Evolutionary conservation across 2,888 invertebrate genomes (phyloP).

Genomic region (Callyntrura guangdongensis): DNA sequence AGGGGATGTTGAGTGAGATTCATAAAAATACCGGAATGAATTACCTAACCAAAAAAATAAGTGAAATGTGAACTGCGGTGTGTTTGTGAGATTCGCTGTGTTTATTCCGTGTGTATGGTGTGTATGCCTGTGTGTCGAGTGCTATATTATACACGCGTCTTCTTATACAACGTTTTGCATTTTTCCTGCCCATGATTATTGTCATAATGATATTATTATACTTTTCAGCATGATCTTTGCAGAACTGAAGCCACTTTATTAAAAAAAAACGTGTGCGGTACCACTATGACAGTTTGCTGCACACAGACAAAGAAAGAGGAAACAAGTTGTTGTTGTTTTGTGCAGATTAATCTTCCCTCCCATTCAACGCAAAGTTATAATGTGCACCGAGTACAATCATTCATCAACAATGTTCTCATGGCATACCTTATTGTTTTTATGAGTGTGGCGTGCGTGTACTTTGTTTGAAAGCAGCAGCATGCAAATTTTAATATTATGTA

Average conservation of each 20-base stretch:
- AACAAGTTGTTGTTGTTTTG: constrained; percentile 36
- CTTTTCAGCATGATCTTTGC: constrained; percentile 55
- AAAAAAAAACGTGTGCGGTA: background rate
- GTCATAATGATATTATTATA: constrained; percentile 30
- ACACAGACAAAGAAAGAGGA: constrained; percentile 61
- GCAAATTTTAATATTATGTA: constrained; percentile 40
- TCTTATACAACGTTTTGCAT: background rate
- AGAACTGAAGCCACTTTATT: constrained; percentile 30
- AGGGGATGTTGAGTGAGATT: constrained; percentile 56
- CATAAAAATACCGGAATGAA: constrained; percentile 73
- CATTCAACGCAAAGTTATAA: constrained; percentile 29
- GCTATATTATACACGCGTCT: background rate
- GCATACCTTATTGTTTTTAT: constrained; percentile 5
- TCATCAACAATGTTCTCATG: constrained; percentile 13
- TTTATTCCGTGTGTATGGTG: background rate
- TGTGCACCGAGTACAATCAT: background rate
- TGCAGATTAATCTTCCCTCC: constrained; percentile 21
- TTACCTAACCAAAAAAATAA: constrained; percentile 64
- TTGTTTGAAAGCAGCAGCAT: constrained; percentile 17
- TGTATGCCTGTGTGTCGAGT: background rate
- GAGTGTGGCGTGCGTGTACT: background rate
- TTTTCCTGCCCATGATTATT: constrained; percentile 27
- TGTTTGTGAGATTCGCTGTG: constrained; percentile 37
- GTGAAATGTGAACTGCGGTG: constrained; percentile 73
- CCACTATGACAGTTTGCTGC: constrained; percentile 36